These are phyloP conservation scores for Yasuhikotakia modesta DNA, from an alignment of 2,797 vertebrate genomes.

Conservation along the genomic window DNA sequence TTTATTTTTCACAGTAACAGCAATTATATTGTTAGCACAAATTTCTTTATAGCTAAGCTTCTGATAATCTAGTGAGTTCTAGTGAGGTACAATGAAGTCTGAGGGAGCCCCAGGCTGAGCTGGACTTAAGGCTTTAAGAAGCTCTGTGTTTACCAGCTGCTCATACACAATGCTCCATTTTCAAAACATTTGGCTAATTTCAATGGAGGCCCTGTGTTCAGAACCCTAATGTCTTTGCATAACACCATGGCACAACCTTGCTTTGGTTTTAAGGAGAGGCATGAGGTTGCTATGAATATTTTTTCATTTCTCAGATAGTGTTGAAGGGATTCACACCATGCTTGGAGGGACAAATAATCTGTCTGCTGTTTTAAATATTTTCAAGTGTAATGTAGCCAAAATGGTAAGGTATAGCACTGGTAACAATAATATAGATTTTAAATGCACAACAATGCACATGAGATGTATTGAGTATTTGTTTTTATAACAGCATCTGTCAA, in stretches of 20 bases:
- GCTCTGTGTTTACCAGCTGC: constrained; percentile 69
- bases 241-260: constrained; percentile 54
- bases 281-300: constrained; percentile 26
- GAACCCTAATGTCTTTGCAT: constrained; percentile 48
- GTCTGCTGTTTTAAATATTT: constrained; percentile 2
- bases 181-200: constrained; percentile 58
- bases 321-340: constrained; percentile 1
- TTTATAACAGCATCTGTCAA: neutral
- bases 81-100: constrained; percentile 46
- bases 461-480: too few species aligned
- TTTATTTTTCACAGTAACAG: neutral
- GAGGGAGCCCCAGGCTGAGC: constrained; percentile 65
- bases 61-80: constrained; percentile 23
- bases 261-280: constrained; percentile 24
- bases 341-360: neutral
- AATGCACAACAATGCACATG: neutral
- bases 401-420: neutral
- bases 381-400: neutral
- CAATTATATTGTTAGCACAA: neutral
- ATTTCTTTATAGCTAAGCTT: constrained; percentile 5
- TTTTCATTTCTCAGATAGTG: constrained; percentile 2
- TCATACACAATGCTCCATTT: constrained; percentile 64
- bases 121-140: constrained; percentile 72
- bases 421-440: neutral
- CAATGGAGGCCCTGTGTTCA: constrained; percentile 45